Percentiles rank a stretch among this genome's conserved stretches.
These are phyloP conservation scores for Calliphora vomitoria DNA, from an alignment of 2,888 invertebrate genomes.

Conservation along the genomic window DNA sequence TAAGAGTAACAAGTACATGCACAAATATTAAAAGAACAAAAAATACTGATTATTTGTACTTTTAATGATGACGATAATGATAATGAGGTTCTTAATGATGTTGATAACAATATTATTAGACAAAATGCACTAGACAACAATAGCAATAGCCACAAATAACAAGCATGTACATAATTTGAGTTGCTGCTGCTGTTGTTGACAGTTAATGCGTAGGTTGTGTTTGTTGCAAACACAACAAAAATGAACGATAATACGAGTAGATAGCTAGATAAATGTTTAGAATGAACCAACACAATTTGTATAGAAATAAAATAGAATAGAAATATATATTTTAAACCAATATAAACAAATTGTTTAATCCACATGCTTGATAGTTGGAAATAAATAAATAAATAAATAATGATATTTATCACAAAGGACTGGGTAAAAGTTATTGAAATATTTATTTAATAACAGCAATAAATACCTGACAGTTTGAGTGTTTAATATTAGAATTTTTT, in stretches of 20 bases:
- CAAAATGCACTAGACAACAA: slow-evolving; percentile 31
- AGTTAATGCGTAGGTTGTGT: slow-evolving; percentile 28
- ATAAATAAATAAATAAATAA: not conserved
- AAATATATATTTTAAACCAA: not conserved
- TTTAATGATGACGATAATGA: slow-evolving; percentile 17
- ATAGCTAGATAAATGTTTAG: not conserved
- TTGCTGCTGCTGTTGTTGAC: not conserved
- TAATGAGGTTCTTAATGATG: slow-evolving; percentile 3
- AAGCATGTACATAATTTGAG: not conserved
- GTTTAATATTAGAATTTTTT: too few relatives aligned
- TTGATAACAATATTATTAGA: slow-evolving; percentile 41
- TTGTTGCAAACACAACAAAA: not conserved
- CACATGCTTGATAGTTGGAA: not conserved
- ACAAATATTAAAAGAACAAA: not conserved
- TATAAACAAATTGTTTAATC: not conserved
- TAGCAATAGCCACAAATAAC: not conserved
- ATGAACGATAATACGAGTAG: not conserved
- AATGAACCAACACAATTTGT: not conserved
- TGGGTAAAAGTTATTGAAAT: not conserved
- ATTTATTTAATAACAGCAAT: not conserved
- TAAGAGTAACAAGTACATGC: slow-evolving; percentile 17
- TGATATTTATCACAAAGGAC: not conserved
- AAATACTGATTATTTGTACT: not conserved
- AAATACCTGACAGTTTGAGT: too few relatives aligned
- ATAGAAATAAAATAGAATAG: not conserved